A percentile compares a stretch with the other conserved stretches of the same genome.
These are phyloP conservation scores for Synaphobranchus kaupii DNA, from an alignment of 2,797 vertebrate genomes.

Conservation along the genomic window DNA sequence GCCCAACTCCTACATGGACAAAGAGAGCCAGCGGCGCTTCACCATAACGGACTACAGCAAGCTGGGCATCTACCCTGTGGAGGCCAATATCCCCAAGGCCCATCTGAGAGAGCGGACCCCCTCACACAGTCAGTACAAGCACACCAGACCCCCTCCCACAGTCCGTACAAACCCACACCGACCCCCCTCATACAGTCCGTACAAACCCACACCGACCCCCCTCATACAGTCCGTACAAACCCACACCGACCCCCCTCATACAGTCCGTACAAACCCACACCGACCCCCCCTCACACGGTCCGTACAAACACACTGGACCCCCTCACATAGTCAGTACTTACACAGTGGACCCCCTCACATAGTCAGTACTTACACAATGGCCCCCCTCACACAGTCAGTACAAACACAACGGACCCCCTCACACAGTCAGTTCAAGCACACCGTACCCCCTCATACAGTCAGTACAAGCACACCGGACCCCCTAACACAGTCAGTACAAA, in stretches of 20 bases:
- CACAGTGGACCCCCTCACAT: background rate
- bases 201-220: background rate
- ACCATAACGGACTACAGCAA: constrained; percentile 82
- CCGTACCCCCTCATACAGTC: too few species aligned
- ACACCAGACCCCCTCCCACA: background rate
- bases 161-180: background rate
- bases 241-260: background rate
- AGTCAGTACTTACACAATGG: too few species aligned
- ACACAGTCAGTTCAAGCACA: background rate
- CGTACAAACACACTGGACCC: too few species aligned
- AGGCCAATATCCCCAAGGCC: constrained; percentile 77
- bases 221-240: background rate
- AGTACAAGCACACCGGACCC: too few species aligned
- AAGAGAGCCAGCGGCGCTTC: constrained; percentile 82
- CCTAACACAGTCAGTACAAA: too few species aligned
- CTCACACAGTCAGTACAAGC: constrained; percentile 74
- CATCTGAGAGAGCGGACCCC: constrained; percentile 85
- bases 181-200: background rate
- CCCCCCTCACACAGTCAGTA: too few species aligned
- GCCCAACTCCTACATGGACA: constrained; percentile 91
- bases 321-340: too few species aligned
- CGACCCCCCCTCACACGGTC: background rate
- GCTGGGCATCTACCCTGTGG: constrained; percentile 73
- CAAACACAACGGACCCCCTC: background rate
- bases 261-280: too few species aligned